phyloP scores from a whole-genome alignment of 2,888 invertebrate genomes.

The Heliconius ismenius region DNA sequence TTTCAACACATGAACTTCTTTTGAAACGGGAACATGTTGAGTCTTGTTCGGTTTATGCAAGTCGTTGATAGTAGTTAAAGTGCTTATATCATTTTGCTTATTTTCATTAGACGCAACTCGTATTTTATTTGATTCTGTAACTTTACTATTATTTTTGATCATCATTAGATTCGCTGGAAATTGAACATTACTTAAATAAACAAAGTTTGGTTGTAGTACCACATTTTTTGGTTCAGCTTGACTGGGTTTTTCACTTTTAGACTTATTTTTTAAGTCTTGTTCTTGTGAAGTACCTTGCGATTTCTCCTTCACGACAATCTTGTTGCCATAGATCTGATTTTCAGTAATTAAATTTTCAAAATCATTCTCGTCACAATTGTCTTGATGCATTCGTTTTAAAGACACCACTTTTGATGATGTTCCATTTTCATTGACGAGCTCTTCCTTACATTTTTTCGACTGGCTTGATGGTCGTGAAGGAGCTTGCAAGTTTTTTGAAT shows the following conservation, averaged over 20 bases:
- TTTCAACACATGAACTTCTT: slow-evolving; percentile 66
- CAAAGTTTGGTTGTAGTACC: slow-evolving; percentile 71
- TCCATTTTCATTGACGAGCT: slow-evolving; percentile 58
- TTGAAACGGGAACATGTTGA: slow-evolving; percentile 50
- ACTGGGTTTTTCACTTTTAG: slow-evolving; percentile 55
- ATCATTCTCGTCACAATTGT: slow-evolving; percentile 77
- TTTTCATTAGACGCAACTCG: slow-evolving; percentile 59
- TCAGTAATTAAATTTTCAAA: slow-evolving; percentile 81
- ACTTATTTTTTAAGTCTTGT: slow-evolving; percentile 65
- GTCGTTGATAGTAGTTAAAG: slow-evolving; percentile 48
- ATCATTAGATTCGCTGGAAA: slow-evolving; percentile 76
- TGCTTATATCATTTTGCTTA: slow-evolving; percentile 48
- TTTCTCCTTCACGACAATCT: slow-evolving; percentile 82
- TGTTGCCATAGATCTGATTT: slow-evolving; percentile 81
- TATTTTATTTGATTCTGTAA: slow-evolving; percentile 54
- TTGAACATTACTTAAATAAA: slow-evolving; percentile 75
- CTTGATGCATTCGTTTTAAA: slow-evolving; percentile 74
- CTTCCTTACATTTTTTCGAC: slow-evolving; percentile 72
- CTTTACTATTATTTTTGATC: slow-evolving; percentile 68
- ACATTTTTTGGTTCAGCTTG: slow-evolving; percentile 65
- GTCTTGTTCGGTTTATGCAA: slow-evolving; percentile 49
- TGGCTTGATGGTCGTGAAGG: slow-evolving; percentile 74
- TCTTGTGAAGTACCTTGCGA: slow-evolving; percentile 70
- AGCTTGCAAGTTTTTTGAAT: slow-evolving; percentile 77
- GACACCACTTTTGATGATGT: slow-evolving; percentile 74